Percentiles rank a stretch among this genome's conserved stretches.
Conservation (phyloP, 2,888 invertebrate species). For the Nebria brevicollis region DNA sequence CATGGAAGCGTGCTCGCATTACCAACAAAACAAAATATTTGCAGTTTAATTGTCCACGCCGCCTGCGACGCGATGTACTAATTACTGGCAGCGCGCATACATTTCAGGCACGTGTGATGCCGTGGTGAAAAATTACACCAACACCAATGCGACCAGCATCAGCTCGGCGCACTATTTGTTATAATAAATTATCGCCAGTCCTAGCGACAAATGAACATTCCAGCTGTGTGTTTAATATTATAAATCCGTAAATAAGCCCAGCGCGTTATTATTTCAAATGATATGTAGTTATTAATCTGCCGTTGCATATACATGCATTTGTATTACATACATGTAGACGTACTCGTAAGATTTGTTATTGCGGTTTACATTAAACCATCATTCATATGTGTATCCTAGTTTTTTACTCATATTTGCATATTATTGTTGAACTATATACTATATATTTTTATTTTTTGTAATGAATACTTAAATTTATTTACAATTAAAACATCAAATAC, state of each 20-base stretch:
- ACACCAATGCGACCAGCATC: background rate
- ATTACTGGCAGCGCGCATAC: background rate
- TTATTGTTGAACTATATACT: no score
- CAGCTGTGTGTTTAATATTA: conserved; percentile 10
- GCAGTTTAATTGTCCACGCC: conserved; percentile 21
- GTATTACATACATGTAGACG: background rate
- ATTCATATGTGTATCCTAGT: no score
- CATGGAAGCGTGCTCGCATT: background rate
- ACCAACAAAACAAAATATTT: conserved; percentile 21
- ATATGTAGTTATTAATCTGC: background rate
- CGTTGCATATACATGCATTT: background rate
- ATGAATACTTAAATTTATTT: no score
- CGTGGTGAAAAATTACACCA: background rate
- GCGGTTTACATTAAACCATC: background rate
- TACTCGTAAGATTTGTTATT: background rate
- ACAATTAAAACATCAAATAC: no score
- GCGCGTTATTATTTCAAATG: conserved; percentile 12
- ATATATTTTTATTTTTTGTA: no score
- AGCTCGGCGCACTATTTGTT: background rate
- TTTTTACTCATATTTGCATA: no score
- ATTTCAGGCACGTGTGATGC: background rate
- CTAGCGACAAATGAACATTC: conserved; percentile 13
- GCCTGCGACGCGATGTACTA: conserved; percentile 7
- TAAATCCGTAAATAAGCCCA: conserved; percentile 22
- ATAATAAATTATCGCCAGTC: conserved; percentile 5